Evolutionary conservation across 2,888 invertebrate genomes (phyloP), one percentile per base, ranked within the genome.

Genomic region (Drosophila paranaensis): DNA sequence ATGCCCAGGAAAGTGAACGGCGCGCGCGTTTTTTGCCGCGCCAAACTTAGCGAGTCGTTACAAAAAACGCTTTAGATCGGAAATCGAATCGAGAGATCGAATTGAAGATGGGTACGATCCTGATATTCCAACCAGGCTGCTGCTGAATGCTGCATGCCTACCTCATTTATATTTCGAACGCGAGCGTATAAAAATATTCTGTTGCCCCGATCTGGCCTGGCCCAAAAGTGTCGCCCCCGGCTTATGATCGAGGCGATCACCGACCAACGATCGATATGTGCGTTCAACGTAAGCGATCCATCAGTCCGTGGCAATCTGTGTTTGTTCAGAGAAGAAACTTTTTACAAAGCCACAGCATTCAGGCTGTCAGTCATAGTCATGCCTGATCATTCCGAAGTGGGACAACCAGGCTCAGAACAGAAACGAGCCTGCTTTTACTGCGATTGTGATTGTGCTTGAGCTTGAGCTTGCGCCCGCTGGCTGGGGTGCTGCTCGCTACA

Each of bases 151-250:
- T 67, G 57, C 27, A 57, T 68, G 63, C 57, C 48, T 51, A 79
- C 88, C 92, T 92, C 92, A 92, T 92, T 92, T 91, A 93, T 92
- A 92, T 92, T 93, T 93, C 89, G 90, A 92, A 88, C 93, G 93
- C 92, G 93, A 93, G 91, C 92, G 92, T 93, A 92, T 91, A 93
- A 92, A 92, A 93, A 93, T 93, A 93, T 93, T 93, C 92, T 92
- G 93, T 93, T 90, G 81, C 83, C 80, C 60, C 71, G 68, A 69
- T 71, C 71, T 68, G 77, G 75, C 66, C 70, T 86, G 87, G 82
- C 79, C 90, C 80, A 90, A 90, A 90, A 90, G 91, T 90, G 90
- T 91, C 89, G 90, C 84, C 82, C 76, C 69, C 70, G 76, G 71
- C 74, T 79, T 86, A 81, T 80, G 81, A 77, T 72, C 78, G 75